A percentile compares a stretch with the other conserved stretches of the same genome.
Evolutionary conservation across 2,888 invertebrate species (phyloP).

Genomic region (Heteromyza rotundicornis): DNA sequence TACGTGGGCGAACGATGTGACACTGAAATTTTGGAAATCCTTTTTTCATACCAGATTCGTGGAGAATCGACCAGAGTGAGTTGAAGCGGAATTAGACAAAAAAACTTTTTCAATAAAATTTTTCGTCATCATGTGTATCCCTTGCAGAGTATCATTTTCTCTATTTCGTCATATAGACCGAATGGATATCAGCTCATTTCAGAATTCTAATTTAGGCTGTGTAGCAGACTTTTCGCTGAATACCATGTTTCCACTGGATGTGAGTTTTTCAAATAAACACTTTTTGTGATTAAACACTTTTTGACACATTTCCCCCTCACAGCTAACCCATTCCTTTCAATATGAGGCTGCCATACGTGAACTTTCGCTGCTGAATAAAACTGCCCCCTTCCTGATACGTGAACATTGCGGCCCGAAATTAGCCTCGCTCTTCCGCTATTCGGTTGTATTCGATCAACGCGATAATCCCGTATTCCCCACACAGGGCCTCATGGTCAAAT

Average conservation of each 20-base stretch:
- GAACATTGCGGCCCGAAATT: conserved; percentile 85
- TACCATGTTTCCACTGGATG: conserved; percentile 65
- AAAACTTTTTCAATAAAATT: too few relatives aligned
- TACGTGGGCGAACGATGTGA: conserved; percentile 81
- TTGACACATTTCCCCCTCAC: conserved; percentile 29
- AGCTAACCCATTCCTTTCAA: conserved; percentile 83
- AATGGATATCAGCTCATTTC: conserved; percentile 69
- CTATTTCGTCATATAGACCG: conserved; percentile 71
- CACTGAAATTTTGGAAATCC: conserved; percentile 82
- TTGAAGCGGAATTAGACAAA: conserved; percentile 39
- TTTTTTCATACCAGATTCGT: conserved; percentile 72
- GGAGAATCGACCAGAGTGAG: conserved; percentile 69
- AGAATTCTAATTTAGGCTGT: conserved; percentile 78
- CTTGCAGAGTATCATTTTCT: conserved; percentile 72
- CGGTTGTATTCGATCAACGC: conserved; percentile 78
- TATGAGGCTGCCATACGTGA: conserved; percentile 89
- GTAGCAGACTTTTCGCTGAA: conserved; percentile 76
- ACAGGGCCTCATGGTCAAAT: conserved; percentile 73
- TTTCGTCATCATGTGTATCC: not conserved
- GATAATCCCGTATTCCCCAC: conserved; percentile 83
- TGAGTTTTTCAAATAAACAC: conserved; percentile 30
- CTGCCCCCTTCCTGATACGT: conserved; percentile 81
- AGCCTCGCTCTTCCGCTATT: conserved; percentile 86
- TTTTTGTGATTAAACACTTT: not conserved
- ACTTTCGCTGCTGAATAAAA: conserved; percentile 73